A percentile compares a stretch with the other conserved stretches of the same genome.
phyloP scores from a whole-genome alignment of 1,140 invertebrate genomes.

The Bombus sibiricus region DNA sequence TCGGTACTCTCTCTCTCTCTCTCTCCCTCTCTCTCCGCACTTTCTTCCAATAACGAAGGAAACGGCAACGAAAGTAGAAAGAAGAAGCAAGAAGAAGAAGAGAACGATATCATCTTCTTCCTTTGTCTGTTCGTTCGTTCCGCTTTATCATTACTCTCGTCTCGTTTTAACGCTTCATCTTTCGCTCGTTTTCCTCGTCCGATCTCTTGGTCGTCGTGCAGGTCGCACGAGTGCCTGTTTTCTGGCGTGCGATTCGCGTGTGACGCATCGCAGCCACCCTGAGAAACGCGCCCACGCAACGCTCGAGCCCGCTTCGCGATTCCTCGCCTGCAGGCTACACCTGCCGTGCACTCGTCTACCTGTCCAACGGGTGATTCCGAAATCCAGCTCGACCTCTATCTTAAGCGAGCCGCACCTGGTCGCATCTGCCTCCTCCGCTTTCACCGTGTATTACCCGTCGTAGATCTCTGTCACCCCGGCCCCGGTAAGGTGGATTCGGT shows the following conservation, averaged over 20 bases:
- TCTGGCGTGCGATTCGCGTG: slow-evolving; percentile 70
- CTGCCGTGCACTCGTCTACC: slow-evolving; percentile 62
- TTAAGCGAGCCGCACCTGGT: background rate
- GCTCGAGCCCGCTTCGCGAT: slow-evolving; percentile 67
- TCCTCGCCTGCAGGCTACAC: slow-evolving; percentile 76
- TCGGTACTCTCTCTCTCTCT: slow-evolving; percentile 31
- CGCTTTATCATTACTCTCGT: slow-evolving; percentile 1
- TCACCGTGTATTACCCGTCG: slow-evolving; percentile 1
- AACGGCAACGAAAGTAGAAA: background rate
- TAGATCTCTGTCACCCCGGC: slow-evolving; percentile 31
- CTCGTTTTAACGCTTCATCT: slow-evolving; percentile 43
- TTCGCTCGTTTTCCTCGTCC: slow-evolving; percentile 2
- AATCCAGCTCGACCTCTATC: slow-evolving; percentile 29
- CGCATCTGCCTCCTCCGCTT: slow-evolving; percentile 35
- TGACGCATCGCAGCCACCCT: slow-evolving; percentile 79
- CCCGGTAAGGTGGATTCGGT: slow-evolving; percentile 1
- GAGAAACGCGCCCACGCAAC: slow-evolving; percentile 79
- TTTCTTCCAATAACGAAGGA: slow-evolving; percentile 27
- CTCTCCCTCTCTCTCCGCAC: no score
- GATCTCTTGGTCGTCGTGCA: slow-evolving; percentile 24
- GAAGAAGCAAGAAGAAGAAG: background rate
- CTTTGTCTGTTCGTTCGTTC: slow-evolving; percentile 8
- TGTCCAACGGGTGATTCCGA: slow-evolving; percentile 61
- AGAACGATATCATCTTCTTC: slow-evolving; percentile 37
- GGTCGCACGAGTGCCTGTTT: slow-evolving; percentile 54